phyloP scores from a whole-genome alignment of 1,140 invertebrate genomes.

The Colletes gigas region DNA sequence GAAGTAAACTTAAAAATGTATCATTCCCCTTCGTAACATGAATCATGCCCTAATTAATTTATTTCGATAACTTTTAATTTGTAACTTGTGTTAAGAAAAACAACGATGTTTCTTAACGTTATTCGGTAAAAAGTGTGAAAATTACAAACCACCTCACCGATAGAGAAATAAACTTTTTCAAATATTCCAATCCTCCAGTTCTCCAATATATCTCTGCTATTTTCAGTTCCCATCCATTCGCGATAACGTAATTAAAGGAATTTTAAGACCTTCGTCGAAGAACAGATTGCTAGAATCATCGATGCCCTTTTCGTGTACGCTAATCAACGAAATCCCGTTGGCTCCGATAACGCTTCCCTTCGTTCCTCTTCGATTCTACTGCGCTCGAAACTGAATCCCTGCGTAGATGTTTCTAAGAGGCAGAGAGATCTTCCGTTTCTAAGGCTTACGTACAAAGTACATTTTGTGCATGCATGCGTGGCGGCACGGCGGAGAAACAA shows the following conservation, averaged over 20 bases:
- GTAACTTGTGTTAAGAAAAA: too few species aligned
- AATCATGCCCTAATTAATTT: too few species aligned
- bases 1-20: too few species aligned
- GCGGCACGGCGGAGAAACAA: conserved; percentile 52
- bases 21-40: too few species aligned
- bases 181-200: too few species aligned
- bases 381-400: conserved; percentile 17
- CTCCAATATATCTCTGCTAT: too few species aligned
- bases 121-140: too few species aligned
- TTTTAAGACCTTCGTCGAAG: conserved; percentile 44
- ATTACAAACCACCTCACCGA: too few species aligned
- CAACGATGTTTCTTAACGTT: too few species aligned
- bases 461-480: conserved; percentile 64
- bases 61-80: too few species aligned
- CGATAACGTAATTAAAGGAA: conserved; percentile 58
- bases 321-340: conserved; percentile 52
- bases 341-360: conserved; percentile 49
- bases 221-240: neutral
- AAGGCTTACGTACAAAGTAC: conserved; percentile 62
- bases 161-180: too few species aligned
- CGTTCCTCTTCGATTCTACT: conserved; percentile 9
- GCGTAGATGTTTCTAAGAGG: conserved; percentile 23
- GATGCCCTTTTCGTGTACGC: conserved; percentile 58
- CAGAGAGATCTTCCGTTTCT: conserved; percentile 58
- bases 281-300: conserved; percentile 41